Conservation (phyloP, 2,888 invertebrate genomes). For the Synergus umbraculus region DNA sequence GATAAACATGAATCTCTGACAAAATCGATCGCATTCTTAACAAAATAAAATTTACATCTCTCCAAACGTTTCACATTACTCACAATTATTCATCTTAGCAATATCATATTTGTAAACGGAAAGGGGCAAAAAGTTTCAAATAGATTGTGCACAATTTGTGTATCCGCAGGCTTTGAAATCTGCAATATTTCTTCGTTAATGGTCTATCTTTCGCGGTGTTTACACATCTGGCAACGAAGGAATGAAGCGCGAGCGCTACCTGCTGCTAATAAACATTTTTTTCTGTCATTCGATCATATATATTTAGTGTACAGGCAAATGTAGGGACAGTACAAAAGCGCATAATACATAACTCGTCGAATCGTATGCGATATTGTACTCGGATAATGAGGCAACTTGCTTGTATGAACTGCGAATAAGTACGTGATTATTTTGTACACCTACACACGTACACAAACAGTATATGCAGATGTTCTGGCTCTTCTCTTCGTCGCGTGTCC, state of each 20-base stretch:
- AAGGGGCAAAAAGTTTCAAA: neutral
- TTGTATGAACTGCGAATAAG: slow-evolving; percentile 28
- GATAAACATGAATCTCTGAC: neutral
- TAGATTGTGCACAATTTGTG: slow-evolving; percentile 15
- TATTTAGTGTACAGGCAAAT: slow-evolving; percentile 12
- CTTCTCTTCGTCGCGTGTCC: slow-evolving; percentile 26
- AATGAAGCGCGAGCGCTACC: slow-evolving; percentile 31
- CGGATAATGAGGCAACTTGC: slow-evolving; percentile 35
- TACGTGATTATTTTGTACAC: slow-evolving; percentile 36
- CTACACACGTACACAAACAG: neutral
- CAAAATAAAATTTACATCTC: neutral
- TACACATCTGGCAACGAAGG: slow-evolving; percentile 25
- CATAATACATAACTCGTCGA: slow-evolving; percentile 27
- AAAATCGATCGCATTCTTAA: neutral
- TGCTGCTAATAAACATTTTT: slow-evolving; percentile 31
- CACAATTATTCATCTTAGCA: neutral
- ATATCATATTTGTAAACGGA: neutral
- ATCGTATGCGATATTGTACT: slow-evolving; percentile 33
- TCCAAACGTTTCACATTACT: neutral
- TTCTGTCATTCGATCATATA: slow-evolving; percentile 31
- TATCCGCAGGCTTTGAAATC: slow-evolving; percentile 13
- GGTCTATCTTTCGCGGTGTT: slow-evolving; percentile 21
- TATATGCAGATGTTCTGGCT: slow-evolving; percentile 20
- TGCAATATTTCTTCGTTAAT: slow-evolving; percentile 24
- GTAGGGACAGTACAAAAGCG: slow-evolving; percentile 17